Evolutionary conservation across 2,888 invertebrate species (phyloP).

Genomic region (Linnaemya tessellans): DNA sequence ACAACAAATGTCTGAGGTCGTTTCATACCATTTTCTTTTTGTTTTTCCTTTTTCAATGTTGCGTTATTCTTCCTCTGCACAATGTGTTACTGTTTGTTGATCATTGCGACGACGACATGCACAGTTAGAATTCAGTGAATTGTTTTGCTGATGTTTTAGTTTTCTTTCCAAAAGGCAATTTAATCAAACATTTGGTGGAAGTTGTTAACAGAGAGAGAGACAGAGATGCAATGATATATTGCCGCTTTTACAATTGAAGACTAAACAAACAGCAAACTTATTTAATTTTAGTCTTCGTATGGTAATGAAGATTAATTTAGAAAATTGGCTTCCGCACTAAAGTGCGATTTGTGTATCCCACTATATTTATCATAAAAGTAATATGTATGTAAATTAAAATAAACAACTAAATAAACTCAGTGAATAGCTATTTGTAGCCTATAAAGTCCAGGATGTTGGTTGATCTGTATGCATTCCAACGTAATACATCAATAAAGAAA

Average conservation of each 20-base stretch:
- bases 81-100: slow-evolving; percentile 48
- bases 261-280: background rate
- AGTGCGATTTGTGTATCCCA: background rate
- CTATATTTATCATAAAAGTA: background rate
- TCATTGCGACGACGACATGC: slow-evolving; percentile 56
- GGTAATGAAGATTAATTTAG: background rate
- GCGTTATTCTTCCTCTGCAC: slow-evolving; percentile 50
- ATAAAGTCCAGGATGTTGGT: no score
- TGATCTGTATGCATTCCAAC: no score
- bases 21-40: slow-evolving; percentile 46
- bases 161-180: slow-evolving; percentile 51
- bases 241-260: background rate
- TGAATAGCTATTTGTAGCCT: no score
- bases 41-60: slow-evolving; percentile 16
- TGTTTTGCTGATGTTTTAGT: slow-evolving; percentile 48
- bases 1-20: slow-evolving; percentile 71
- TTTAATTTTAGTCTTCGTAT: background rate
- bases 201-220: background rate
- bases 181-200: slow-evolving; percentile 22
- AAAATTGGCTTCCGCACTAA: background rate
- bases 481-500: no score
- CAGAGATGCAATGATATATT: background rate
- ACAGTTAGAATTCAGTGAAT: slow-evolving; percentile 69
- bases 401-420: no score
- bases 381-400: background rate